Base-by-base conservation (phyloP, 2,797 vertebrate genomes). In the Malurus splendens region DNA sequence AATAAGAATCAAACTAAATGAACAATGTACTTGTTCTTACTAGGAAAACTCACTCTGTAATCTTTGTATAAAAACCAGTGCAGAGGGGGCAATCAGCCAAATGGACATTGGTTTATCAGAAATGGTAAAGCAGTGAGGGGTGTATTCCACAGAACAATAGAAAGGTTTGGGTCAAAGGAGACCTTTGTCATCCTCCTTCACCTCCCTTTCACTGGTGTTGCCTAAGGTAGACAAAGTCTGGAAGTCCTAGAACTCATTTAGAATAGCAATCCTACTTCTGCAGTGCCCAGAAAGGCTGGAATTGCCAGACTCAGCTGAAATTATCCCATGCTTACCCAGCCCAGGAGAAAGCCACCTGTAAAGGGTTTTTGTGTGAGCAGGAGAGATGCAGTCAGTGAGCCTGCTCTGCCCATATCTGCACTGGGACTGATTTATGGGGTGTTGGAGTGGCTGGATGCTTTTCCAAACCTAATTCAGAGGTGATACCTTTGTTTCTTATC, bases 81-180 rank as follows among this genome's bases (percentile, higher is more conserved):
- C 67, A 82, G 60, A 67, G 25, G 22, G 25, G 54, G 36, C 47
- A 39, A 55, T 32, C 55, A 82, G 10, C 33, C 25, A 32, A 41
- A 41, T 8, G 54, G 65, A 11, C 68, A 60, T 28, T 4, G 33
- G 22, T 19, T 0, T 3, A 8, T 2, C 28, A 64, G 57, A 66
- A 14, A 10, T 68, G 45, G 44, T 33, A 6, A 27, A 39, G 38
- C 54, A 59, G 38, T 1, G 22, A 33, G 9, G 51, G 32, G 9
- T 32, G 1, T 5, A 28, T 25, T 30, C n/a, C 32, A 45, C 0
- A 16, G 39, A 10, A 14, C 1, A 13, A 5, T 15, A 56, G 44
- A 56, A 28, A 1, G 2, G 4, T 20, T 33, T 56, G 62, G 24
- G 38, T 39, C 71, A 61, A 28, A 32, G 68, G 42, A 50, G 38